phyloP scores from a whole-genome alignment of 92 coral and sea anemone genomes.

The Parazoanthus atlanticus region DNA sequence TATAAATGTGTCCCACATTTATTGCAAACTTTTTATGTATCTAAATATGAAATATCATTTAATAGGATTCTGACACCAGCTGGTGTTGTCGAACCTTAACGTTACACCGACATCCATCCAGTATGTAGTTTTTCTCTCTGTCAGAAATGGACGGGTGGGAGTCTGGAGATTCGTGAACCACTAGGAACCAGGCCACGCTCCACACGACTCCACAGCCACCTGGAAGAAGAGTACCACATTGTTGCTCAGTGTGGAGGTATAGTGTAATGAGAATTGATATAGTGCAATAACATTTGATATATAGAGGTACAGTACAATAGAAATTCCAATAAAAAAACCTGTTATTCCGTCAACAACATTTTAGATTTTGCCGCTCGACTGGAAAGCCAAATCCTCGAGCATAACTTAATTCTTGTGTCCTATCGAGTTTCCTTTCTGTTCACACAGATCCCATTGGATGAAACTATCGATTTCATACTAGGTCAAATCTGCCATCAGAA shows the following conservation, averaged over 20 bases:
- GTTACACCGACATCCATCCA: not conserved
- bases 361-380: no score
- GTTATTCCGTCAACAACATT: no score
- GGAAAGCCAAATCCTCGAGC: no score
- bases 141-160: slow-evolving; percentile 13
- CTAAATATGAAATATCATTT: not conserved
- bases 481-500: no score
- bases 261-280: no score
- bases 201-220: slow-evolving; percentile 35
- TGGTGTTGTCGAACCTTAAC: not conserved
- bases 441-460: no score
- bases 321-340: no score
- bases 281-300: not conserved
- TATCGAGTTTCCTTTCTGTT: no score
- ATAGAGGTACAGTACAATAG: no score
- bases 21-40: not conserved
- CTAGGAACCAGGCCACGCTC: slow-evolving; percentile 22
- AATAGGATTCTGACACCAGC: not conserved
- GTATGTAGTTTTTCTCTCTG: slow-evolving; percentile 4
- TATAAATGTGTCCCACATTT: not conserved
- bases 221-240: not conserved
- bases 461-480: no score
- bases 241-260: no score
- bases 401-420: no score
- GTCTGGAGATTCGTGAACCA: slow-evolving; percentile 19